A percentile compares a stretch with the other conserved stretches of the same genome.
Conservation (phyloP, 2,113 vertebrate species). For the Bubalus kerabau region DNA sequence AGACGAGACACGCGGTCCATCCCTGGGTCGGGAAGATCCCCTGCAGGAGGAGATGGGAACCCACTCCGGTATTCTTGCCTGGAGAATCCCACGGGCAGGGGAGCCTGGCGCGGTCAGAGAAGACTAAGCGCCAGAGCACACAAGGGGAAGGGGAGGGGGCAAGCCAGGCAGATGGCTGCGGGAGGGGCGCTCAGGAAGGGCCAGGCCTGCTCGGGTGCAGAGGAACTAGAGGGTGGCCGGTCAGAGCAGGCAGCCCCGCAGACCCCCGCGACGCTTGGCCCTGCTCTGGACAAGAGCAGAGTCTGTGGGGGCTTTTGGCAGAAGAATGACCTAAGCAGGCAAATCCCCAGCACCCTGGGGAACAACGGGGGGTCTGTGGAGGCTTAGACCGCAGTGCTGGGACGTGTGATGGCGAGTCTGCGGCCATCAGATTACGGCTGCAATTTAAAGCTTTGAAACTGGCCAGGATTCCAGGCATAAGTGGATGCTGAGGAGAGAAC, state of each 20-base stretch:
- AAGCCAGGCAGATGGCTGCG: too few species aligned
- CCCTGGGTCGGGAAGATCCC: neutral
- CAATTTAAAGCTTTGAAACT: neutral
- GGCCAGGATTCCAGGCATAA: neutral
- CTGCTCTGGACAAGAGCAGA: neutral
- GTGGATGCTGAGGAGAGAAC: neutral
- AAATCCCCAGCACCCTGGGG: rapidly evolving
- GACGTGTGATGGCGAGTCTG: rapidly evolving
- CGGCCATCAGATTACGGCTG: rapidly evolving
- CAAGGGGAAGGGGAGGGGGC: neutral
- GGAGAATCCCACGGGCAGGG: neutral
- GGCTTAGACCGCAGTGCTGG: rapidly evolving
- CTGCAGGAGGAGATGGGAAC: neutral
- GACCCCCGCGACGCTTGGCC: rapidly evolving
- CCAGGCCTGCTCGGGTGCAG: rapidly evolving
- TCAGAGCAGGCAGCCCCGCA: rapidly evolving
- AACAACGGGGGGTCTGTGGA: rapidly evolving
- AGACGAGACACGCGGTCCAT: rapidly evolving
- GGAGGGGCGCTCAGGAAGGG: neutral
- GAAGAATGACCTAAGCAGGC: rapidly evolving
- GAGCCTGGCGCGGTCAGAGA: neutral
- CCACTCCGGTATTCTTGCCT: neutral
- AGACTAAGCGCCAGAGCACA: neutral
- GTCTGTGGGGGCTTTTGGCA: neutral
- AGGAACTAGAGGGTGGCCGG: too few species aligned